These are phyloP conservation scores for Pyrgilauda ruficollis DNA, from an alignment of 2,113 vertebrate genomes.

Conservation along the genomic window DNA sequence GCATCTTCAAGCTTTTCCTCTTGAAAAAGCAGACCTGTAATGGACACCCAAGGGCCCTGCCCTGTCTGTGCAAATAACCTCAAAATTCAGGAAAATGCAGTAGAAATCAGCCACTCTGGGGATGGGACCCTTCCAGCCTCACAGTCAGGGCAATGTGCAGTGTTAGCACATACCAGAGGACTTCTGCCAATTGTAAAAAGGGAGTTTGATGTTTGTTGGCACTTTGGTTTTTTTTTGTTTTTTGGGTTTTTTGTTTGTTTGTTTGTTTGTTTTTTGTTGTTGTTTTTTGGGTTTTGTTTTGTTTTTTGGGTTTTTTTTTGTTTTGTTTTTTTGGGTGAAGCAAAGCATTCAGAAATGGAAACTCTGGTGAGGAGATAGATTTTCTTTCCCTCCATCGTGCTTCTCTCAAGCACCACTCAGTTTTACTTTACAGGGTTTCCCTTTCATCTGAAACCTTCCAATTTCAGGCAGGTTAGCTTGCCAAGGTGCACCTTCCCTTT, in stretches of 20 bases:
- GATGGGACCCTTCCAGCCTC: neutral
- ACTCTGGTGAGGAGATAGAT: neutral
- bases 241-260: neutral
- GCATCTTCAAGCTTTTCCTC: conserved; percentile 15
- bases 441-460: conserved; percentile 66
- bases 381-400: neutral
- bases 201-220: neutral
- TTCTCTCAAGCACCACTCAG: neutral
- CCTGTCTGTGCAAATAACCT: neutral
- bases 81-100: neutral
- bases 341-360: neutral
- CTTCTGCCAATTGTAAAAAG: neutral
- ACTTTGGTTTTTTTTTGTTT: neutral
- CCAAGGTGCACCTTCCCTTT: conserved; percentile 70
- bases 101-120: neutral
- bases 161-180: neutral
- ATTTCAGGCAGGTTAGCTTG: conserved; percentile 59
- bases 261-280: neutral
- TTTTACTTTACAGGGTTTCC: conserved; percentile 43
- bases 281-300: neutral
- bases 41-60: neutral
- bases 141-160: neutral
- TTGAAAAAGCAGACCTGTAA: conserved; percentile 2
- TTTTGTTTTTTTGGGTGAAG: neutral
- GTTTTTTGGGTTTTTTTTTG: no score